These are phyloP conservation scores for Parnassius mnemosyne DNA, from an alignment of 2,888 invertebrate genomes.

Conservation along the genomic window DNA sequence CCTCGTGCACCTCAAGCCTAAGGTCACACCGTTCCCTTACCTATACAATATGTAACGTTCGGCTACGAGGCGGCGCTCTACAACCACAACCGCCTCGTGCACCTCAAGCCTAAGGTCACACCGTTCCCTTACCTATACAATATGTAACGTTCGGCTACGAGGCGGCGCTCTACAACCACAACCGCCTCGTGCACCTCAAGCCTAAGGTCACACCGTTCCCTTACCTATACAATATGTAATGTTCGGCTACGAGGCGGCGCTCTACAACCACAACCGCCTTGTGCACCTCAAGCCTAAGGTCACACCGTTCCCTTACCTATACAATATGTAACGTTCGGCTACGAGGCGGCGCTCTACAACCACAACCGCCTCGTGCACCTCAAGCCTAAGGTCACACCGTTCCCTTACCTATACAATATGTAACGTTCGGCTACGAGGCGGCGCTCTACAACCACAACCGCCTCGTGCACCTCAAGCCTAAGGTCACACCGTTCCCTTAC, in stretches of 20 bases:
- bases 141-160: conserved; percentile 49
- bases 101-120: conserved; percentile 44
- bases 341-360: too few species aligned
- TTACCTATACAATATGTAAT: conserved; percentile 16
- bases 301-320: neutral
- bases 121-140: too few species aligned
- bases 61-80: conserved; percentile 60
- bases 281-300: conserved; percentile 52
- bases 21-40: conserved; percentile 38
- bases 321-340: too few species aligned
- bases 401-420: too few species aligned
- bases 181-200: conserved; percentile 50
- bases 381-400: too few species aligned
- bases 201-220: conserved; percentile 41
- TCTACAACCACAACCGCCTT: conserved; percentile 60
- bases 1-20: conserved; percentile 48
- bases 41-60: conserved; percentile 36
- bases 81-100: conserved; percentile 60
- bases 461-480: too few species aligned
- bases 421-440: too few species aligned
- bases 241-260: conserved; percentile 59
- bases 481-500: too few species aligned
- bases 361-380: too few species aligned
- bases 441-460: too few species aligned
- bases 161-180: conserved; percentile 64